These are phyloP conservation scores for Latheticus oryzae DNA, from an alignment of 2,888 invertebrate genomes.

Conservation along the genomic window DNA sequence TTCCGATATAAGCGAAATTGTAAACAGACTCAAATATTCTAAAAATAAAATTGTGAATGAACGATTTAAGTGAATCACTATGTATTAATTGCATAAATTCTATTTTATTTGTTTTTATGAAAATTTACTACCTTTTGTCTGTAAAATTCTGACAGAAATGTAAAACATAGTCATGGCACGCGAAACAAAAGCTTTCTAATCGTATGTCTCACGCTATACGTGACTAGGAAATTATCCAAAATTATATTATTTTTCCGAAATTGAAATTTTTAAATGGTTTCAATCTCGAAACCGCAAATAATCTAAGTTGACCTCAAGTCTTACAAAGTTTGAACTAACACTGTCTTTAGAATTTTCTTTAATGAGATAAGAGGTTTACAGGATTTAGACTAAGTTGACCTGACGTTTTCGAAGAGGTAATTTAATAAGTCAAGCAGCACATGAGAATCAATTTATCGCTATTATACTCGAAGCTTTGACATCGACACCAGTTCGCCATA, in stretches of 20 bases:
- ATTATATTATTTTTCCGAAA: conserved; percentile 10
- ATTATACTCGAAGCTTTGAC: conserved; percentile 24
- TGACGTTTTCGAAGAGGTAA: conserved; percentile 34
- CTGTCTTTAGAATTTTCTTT: conserved; percentile 30
- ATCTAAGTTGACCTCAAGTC: conserved; percentile 42
- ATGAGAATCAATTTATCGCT: conserved; percentile 33
- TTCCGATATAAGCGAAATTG: too few relatives aligned
- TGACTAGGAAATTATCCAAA: conserved; percentile 17
- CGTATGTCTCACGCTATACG: conserved; percentile 26
- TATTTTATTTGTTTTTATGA: too few relatives aligned
- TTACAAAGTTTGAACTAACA: conserved; percentile 29
- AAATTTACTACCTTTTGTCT: too few relatives aligned
- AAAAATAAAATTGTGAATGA: too few relatives aligned
- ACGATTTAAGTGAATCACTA: too few relatives aligned
- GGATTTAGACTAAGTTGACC: conserved; percentile 38
- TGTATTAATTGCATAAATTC: too few relatives aligned
- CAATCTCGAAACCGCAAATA: conserved; percentile 18
- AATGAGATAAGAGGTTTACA: conserved; percentile 44
- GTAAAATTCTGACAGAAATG: conserved; percentile 13
- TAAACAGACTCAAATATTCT: too few relatives aligned
- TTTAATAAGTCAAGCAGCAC: conserved; percentile 32
- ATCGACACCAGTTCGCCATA: conserved; percentile 21
- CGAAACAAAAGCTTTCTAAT: conserved; percentile 26
- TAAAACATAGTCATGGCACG: conserved; percentile 18
- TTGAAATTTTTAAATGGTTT: conserved; percentile 18